Conservation (phyloP, 2,113 vertebrate genomes). For the Phylloscopus trochiloides region DNA sequence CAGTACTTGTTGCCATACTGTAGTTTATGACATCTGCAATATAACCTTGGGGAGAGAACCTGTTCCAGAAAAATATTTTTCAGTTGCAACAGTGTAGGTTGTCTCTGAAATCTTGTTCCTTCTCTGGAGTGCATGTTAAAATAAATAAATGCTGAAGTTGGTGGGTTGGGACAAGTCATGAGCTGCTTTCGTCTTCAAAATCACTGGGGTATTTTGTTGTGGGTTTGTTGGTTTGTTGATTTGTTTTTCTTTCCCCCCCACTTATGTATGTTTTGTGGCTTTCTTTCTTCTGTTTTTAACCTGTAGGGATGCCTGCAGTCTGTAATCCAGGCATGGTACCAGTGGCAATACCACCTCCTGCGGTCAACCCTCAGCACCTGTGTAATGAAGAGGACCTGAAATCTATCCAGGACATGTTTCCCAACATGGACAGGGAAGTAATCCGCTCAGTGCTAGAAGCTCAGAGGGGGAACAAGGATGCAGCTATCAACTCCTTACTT, state of each 20-base stretch:
- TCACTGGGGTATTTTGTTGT: not conserved
- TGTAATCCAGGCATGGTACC: constrained; percentile 91
- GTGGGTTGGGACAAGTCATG: not conserved
- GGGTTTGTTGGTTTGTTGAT: not conserved
- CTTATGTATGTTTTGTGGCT: not conserved
- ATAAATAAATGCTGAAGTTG: not conserved
- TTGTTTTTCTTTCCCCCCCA: fast-evolving
- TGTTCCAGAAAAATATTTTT: not conserved
- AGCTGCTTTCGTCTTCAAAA: not conserved
- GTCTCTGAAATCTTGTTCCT: not conserved
- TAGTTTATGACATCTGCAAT: not conserved
- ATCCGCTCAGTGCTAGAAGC: constrained; percentile 93
- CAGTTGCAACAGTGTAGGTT: not conserved
- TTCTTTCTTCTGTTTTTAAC: not conserved
- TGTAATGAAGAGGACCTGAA: constrained; percentile 90
- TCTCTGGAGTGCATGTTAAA: not conserved
- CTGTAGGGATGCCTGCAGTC: constrained; percentile 85
- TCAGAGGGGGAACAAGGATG: constrained; percentile 90
- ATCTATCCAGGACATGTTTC: constrained; percentile 96
- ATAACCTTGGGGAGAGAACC: not conserved
- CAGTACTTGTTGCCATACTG: not conserved
- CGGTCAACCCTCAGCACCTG: constrained; percentile 74
- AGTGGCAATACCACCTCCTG: constrained; percentile 80
- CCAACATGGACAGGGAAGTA: constrained; percentile 92
- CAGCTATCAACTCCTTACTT: constrained; percentile 94